Conservation (phyloP, 2,797 vertebrate species). For the Echeneis naucrates region DNA sequence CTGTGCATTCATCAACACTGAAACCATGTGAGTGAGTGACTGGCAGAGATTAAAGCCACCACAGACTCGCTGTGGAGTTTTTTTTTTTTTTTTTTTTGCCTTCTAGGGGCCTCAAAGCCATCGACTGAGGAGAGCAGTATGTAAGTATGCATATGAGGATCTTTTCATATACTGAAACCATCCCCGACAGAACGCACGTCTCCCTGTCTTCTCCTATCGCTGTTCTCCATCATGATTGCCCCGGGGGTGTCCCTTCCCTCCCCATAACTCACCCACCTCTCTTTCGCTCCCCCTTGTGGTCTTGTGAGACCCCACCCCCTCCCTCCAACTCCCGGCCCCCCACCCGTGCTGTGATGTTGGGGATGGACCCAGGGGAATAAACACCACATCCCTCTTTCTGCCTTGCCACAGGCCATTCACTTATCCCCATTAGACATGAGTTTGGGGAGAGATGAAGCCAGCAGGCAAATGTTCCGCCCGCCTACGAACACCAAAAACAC, state of each 20-base stretch:
- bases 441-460: slow-evolving; percentile 61
- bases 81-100: too few species aligned
- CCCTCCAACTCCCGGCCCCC: slow-evolving; percentile 20
- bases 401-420: slow-evolving; percentile 63
- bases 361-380: slow-evolving; percentile 54
- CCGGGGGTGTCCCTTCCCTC: slow-evolving; percentile 1
- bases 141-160: slow-evolving; percentile 40
- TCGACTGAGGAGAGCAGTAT: slow-evolving; percentile 34
- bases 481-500: slow-evolving; percentile 60
- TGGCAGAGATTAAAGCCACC: slow-evolving; percentile 45
- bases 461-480: slow-evolving; percentile 65
- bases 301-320: slow-evolving; percentile 25
- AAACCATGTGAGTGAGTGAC: slow-evolving; percentile 35
- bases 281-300: slow-evolving; percentile 45
- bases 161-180: slow-evolving; percentile 41
- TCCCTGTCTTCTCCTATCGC: slow-evolving; percentile 27
- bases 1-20: slow-evolving; percentile 36
- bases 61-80: slow-evolving; percentile 11
- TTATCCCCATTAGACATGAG: slow-evolving; percentile 75
- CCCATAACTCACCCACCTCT: slow-evolving; percentile 13
- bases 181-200: slow-evolving; percentile 37
- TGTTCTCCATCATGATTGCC: slow-evolving; percentile 43
- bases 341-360: slow-evolving; percentile 48
- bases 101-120: slow-evolving; percentile 30
- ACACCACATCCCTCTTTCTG: slow-evolving; percentile 60